These are phyloP conservation scores for Merops nubicus DNA, from an alignment of 2,113 vertebrate genomes.

Conservation along the genomic window DNA sequence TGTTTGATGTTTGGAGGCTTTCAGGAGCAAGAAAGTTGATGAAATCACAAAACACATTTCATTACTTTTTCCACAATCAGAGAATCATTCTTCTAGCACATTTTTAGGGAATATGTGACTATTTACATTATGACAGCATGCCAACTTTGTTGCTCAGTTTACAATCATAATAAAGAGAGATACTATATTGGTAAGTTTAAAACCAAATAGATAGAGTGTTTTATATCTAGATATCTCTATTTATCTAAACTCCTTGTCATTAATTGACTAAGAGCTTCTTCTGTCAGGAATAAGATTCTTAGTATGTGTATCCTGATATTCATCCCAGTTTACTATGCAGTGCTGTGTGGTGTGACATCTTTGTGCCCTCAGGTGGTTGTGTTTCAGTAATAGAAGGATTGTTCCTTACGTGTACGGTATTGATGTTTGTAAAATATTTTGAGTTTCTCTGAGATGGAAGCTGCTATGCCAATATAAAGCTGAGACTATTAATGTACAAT, in stretches of 20 bases:
- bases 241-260: neutral
- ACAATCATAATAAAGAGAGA: neutral
- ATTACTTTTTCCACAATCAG: neutral
- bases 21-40: neutral
- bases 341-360: neutral
- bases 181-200: neutral
- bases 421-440: neutral
- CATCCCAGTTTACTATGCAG: neutral
- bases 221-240: too few relatives aligned
- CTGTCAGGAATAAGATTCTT: neutral
- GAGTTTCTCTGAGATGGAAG: neutral
- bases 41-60: neutral
- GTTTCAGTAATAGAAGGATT: slow-evolving; percentile 12
- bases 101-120: neutral
- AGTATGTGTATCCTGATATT: neutral
- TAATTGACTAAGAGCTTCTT: neutral
- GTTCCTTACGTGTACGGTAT: neutral
- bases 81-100: neutral
- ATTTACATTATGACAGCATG: neutral
- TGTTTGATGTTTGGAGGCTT: neutral
- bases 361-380: neutral
- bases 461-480: neutral
- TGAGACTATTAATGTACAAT: neutral
- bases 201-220: neutral
- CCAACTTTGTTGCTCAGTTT: neutral